phyloP scores from a whole-genome alignment of 2,113 vertebrate genomes.

The Macaca fascicularis region DNA sequence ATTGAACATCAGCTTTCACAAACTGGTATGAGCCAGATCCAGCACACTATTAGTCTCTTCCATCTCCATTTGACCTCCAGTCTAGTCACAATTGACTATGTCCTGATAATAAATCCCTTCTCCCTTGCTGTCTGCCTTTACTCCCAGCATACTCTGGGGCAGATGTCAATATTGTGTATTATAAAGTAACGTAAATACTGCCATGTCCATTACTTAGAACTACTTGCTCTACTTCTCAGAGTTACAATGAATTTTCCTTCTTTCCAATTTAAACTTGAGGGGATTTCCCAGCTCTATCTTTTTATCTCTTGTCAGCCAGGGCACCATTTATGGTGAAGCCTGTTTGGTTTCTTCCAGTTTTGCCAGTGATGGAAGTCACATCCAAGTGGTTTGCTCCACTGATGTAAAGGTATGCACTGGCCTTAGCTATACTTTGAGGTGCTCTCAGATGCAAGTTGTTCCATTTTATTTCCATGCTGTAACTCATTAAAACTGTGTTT shows the following conservation, averaged over 20 bases:
- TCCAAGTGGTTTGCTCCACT: not conserved
- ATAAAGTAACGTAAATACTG: not conserved
- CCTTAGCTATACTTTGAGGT: conserved; percentile 69
- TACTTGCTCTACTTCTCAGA: not conserved
- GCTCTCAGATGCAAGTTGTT: conserved; percentile 71
- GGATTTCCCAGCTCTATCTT: not conserved
- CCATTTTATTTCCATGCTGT: conserved; percentile 68
- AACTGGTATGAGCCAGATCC: not conserved
- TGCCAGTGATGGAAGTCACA: not conserved
- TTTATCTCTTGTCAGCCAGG: accelerated
- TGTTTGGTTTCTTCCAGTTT: not conserved
- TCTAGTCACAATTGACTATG: not conserved
- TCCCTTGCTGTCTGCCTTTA: not conserved
- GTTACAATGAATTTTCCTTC: not conserved
- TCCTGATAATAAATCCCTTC: not conserved
- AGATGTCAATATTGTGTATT: not conserved
- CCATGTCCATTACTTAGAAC: not conserved
- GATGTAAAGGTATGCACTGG: not conserved
- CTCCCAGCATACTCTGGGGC: not conserved
- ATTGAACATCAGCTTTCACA: not conserved
- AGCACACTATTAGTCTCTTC: no score
- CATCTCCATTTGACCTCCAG: not conserved
- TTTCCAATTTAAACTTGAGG: not conserved
- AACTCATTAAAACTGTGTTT: conserved; percentile 80
- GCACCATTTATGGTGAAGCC: not conserved